These are phyloP conservation scores for Bombyx mandarina DNA, from an alignment of 1,140 invertebrate genomes.

Conservation along the genomic window DNA sequence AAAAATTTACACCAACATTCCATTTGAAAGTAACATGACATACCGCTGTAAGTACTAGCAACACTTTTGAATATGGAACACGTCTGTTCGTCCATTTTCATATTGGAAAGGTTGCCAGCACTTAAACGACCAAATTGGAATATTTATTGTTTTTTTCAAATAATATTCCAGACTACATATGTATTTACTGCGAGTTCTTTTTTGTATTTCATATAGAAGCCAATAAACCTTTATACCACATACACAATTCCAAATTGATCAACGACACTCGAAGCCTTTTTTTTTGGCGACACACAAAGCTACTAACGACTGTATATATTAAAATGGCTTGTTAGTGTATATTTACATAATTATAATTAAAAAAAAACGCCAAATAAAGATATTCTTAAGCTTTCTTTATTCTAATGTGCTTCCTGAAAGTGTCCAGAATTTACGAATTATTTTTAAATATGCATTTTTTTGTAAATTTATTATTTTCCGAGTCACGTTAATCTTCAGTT, in stretches of 20 bases:
- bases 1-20: conserved; percentile 71
- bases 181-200: background rate
- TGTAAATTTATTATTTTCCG: no score
- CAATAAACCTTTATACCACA: conserved; percentile 48
- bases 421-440: no score
- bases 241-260: conserved; percentile 68
- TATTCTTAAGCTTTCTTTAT: conserved; percentile 12
- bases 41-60: conserved; percentile 42
- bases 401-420: no score
- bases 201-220: conserved; percentile 29
- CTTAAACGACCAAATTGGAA: conserved; percentile 61
- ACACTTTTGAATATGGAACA: conserved; percentile 28
- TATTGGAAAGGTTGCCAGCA: conserved; percentile 51
- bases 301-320: conserved; percentile 20
- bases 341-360: conserved; percentile 34
- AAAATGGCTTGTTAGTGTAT: conserved; percentile 67
- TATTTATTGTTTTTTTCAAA: conserved; percentile 13
- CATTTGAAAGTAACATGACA: conserved; percentile 62
- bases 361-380: conserved; percentile 16
- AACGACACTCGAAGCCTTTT: conserved; percentile 37
- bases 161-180: conserved; percentile 1
- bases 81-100: background rate
- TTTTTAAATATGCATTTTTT: no score
- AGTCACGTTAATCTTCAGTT: no score
- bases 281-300: conserved; percentile 55